Conservation (phyloP, 2,888 invertebrate species). For the Carterocephalus palaemon region DNA sequence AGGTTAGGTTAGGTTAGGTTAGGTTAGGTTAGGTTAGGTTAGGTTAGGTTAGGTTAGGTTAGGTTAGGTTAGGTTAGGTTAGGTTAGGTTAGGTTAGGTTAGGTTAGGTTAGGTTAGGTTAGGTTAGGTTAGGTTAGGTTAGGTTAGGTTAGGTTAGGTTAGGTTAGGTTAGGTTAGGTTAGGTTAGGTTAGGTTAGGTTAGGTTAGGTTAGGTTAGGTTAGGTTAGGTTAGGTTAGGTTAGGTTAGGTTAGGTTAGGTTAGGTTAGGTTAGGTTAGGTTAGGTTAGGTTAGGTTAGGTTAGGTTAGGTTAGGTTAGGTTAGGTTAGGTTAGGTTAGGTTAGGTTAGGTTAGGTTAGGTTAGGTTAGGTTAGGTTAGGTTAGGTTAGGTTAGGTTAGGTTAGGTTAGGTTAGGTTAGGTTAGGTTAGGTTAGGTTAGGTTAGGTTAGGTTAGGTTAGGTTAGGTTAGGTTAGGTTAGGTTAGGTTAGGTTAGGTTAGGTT, state of each 20-base stretch:
- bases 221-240: no score
- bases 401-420: constrained; percentile 36
- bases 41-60: constrained; percentile 29
- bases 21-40: constrained; percentile 30
- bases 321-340: constrained; percentile 30
- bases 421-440: constrained; percentile 28
- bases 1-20: constrained; percentile 31
- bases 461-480: constrained; percentile 30
- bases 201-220: no score
- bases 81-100: constrained; percentile 28
- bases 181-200: no score
- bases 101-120: no score
- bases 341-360: constrained; percentile 31
- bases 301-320: constrained; percentile 28
- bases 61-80: constrained; percentile 29
- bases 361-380: constrained; percentile 36
- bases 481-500: constrained; percentile 35
- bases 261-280: no score
- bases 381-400: constrained; percentile 37
- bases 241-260: no score
- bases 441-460: constrained; percentile 35
- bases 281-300: no score
- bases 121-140: constrained; percentile 33
- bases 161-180: constrained; percentile 33
- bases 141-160: constrained; percentile 33